Percentiles rank a stretch among this genome's conserved stretches.
Evolutionary conservation across 2,888 invertebrate genomes (phyloP).

Genomic region (Chydorus sphaericus): DNA sequence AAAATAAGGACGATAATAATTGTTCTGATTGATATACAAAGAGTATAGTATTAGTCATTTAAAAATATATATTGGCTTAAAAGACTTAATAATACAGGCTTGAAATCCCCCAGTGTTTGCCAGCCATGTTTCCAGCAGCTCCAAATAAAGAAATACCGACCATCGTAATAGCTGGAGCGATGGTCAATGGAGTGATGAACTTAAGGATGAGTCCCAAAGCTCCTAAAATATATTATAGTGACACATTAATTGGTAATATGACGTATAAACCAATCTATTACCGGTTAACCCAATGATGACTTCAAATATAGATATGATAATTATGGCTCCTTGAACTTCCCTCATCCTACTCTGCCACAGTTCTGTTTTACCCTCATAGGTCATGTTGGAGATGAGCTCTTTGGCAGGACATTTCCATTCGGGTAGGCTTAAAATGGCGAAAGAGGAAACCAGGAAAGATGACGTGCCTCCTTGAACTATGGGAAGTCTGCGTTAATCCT

Average conservation of each 20-base stretch:
- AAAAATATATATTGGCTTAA: no score
- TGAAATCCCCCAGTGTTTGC: constrained; percentile 70
- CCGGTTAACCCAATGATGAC: constrained; percentile 26
- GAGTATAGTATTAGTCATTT: no score
- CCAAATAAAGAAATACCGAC: constrained; percentile 69
- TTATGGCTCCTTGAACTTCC: constrained; percentile 27
- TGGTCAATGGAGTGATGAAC: constrained; percentile 66
- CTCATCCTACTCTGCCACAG: constrained; percentile 21
- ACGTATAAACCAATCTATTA: constrained; percentile 16
- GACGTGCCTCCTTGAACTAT: constrained; percentile 23
- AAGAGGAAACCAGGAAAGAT: no score
- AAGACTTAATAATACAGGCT: constrained; percentile 49
- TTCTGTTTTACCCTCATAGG: constrained; percentile 10
- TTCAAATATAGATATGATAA: constrained; percentile 27
- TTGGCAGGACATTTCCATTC: no score
- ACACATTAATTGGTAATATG: not conserved
- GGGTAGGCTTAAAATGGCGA: no score
- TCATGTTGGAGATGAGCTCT: no score
- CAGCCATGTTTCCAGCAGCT: constrained; percentile 63
- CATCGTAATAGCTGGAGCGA: constrained; percentile 66
- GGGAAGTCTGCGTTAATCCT: constrained; percentile 22
- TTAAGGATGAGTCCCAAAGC: constrained; percentile 56
- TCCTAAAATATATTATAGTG: constrained; percentile 32
- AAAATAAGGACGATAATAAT: constrained; percentile 58
- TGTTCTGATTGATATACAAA: constrained; percentile 40